phyloP scores from a whole-genome alignment of 1,140 invertebrate genomes.

The Leptestheria dahalacensis region DNA sequence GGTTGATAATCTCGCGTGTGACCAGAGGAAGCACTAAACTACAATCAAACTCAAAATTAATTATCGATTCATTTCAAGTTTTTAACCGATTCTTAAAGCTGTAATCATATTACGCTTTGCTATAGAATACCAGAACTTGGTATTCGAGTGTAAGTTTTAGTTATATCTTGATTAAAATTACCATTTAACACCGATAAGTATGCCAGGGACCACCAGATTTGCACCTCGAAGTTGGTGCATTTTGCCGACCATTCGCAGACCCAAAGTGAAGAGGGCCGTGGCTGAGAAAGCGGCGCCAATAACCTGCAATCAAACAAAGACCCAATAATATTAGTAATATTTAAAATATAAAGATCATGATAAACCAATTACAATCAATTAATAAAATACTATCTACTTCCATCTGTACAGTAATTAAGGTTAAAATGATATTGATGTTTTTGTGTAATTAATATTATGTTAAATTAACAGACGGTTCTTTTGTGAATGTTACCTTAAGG shows the following conservation, averaged over 20 bases:
- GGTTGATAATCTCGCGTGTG: constrained; percentile 65
- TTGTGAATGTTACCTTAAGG: constrained; percentile 57
- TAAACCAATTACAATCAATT: no score
- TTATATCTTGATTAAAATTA: no score
- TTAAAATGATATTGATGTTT: no score
- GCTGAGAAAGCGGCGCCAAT: constrained; percentile 80
- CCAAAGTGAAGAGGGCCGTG: constrained; percentile 75
- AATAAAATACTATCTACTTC: no score
- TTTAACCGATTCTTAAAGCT: neutral
- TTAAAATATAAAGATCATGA: no score
- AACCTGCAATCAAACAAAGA: constrained; percentile 40
- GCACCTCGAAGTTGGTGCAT: constrained; percentile 56
- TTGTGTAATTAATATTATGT: no score
- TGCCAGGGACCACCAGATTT: constrained; percentile 60
- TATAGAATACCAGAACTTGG: no score
- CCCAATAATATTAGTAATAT: no score
- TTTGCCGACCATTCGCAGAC: constrained; percentile 84
- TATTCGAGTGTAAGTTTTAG: no score
- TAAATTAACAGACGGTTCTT: constrained; percentile 21
- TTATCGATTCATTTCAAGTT: neutral
- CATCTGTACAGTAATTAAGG: no score
- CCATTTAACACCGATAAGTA: constrained; percentile 79
- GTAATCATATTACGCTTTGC: no score
- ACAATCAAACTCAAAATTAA: constrained; percentile 21
- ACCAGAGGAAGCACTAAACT: constrained; percentile 74